Conservation (phyloP, 2,797 vertebrate genomes). For the Prunella strophiata region DNA sequence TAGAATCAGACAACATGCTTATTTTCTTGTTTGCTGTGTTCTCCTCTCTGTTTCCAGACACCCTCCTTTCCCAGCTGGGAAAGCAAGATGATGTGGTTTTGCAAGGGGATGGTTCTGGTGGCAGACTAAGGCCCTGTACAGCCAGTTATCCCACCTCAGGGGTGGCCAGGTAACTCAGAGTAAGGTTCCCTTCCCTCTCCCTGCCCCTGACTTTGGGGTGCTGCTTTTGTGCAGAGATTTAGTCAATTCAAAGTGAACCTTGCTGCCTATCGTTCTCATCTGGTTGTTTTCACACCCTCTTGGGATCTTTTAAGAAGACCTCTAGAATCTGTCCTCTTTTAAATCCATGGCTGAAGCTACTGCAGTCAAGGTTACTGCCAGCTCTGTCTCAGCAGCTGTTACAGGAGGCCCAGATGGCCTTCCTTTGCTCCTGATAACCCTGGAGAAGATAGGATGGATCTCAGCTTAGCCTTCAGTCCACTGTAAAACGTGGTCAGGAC, state of each 20-base stretch:
- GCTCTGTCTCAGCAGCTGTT: neutral
- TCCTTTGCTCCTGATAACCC: constrained; percentile 32
- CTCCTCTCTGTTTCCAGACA: neutral
- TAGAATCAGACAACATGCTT: neutral
- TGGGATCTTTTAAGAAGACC: neutral
- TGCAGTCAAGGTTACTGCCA: neutral
- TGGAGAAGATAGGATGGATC: neutral
- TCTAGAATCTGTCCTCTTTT: neutral
- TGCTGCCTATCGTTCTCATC: neutral
- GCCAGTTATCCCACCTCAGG: neutral
- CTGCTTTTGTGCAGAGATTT: neutral
- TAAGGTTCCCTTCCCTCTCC: neutral
- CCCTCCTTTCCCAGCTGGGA: neutral
- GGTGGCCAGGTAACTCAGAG: neutral
- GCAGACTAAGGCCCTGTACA: neutral
- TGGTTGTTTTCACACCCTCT: neutral
- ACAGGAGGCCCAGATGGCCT: constrained; percentile 10
- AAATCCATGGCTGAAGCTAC: neutral
- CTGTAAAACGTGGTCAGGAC: neutral
- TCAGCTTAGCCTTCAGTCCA: neutral
- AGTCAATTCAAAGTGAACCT: neutral
- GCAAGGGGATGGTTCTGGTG: neutral
- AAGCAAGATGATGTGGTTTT: neutral
- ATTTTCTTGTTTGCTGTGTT: neutral
- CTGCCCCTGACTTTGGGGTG: neutral